Conservation (phyloP, 1,140 invertebrate species). For the Bombus pascuorum region DNA sequence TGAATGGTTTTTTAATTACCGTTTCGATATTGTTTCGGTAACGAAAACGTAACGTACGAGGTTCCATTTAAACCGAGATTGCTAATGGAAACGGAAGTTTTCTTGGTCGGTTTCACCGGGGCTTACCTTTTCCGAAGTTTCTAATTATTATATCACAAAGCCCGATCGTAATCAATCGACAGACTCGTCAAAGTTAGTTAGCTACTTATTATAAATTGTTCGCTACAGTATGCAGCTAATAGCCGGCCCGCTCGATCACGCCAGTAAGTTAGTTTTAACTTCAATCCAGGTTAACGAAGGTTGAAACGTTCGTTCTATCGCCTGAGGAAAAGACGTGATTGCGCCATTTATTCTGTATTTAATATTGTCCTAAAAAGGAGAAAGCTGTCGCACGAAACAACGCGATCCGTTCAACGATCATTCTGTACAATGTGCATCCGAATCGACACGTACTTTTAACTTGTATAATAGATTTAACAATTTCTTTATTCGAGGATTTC, state of each 20-base stretch:
- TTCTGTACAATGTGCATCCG: no score
- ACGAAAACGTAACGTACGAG: constrained; percentile 12
- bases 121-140: constrained; percentile 34
- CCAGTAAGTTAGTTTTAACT: constrained; percentile 32
- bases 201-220: constrained; percentile 50
- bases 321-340: constrained; percentile 7
- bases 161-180: constrained; percentile 50
- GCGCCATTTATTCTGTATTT: constrained; percentile 30
- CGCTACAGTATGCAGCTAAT: constrained; percentile 10
- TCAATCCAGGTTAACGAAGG: constrained; percentile 22
- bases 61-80: constrained; percentile 10
- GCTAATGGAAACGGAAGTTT: constrained; percentile 30
- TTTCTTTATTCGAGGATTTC: no score
- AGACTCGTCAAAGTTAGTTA: constrained; percentile 49
- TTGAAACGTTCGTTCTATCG: constrained; percentile 16
- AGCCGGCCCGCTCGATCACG: constrained; percentile 23
- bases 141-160: constrained; percentile 50
- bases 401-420: background rate
- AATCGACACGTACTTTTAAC: no score
- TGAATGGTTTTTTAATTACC: constrained; percentile 17
- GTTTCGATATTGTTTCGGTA: background rate
- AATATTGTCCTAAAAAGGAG: background rate
- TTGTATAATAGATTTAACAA: no score
- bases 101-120: background rate
- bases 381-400: background rate